Evolutionary conservation across 2,888 invertebrate species (phyloP).

Genomic region (Oeneis ivallda): DNA sequence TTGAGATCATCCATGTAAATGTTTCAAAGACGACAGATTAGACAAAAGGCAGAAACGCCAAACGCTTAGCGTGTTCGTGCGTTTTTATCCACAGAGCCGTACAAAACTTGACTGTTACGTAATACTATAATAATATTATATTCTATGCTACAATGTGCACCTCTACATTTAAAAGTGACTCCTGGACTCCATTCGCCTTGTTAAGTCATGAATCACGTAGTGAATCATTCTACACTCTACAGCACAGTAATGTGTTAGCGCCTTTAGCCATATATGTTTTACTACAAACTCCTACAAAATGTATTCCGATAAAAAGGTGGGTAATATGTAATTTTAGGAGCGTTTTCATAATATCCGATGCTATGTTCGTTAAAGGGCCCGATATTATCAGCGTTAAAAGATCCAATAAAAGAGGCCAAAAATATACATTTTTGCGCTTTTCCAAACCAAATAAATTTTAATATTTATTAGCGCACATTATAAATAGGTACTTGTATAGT

Average conservation of each 20-base stretch:
- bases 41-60: background rate
- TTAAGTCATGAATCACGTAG: background rate
- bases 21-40: background rate
- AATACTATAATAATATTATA: too few relatives aligned
- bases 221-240: background rate
- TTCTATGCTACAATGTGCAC: background rate
- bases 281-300: conserved; percentile 9
- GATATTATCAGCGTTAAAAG: background rate
- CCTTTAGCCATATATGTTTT: background rate
- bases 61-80: too few relatives aligned
- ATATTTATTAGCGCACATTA: too few relatives aligned
- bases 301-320: conserved; percentile 7
- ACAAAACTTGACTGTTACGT: too few relatives aligned
- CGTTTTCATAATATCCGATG: background rate
- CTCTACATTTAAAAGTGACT: background rate
- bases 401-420: too few relatives aligned
- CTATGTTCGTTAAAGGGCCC: background rate
- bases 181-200: background rate
- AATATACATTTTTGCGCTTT: too few relatives aligned
- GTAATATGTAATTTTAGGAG: background rate
- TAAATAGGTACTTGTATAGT: too few relatives aligned
- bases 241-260: background rate
- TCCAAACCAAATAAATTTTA: too few relatives aligned
- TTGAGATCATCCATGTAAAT: too few relatives aligned
- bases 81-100: too few relatives aligned